phyloP scores from a whole-genome alignment of 2,888 invertebrate species.

The Nasonia oneida region DNA sequence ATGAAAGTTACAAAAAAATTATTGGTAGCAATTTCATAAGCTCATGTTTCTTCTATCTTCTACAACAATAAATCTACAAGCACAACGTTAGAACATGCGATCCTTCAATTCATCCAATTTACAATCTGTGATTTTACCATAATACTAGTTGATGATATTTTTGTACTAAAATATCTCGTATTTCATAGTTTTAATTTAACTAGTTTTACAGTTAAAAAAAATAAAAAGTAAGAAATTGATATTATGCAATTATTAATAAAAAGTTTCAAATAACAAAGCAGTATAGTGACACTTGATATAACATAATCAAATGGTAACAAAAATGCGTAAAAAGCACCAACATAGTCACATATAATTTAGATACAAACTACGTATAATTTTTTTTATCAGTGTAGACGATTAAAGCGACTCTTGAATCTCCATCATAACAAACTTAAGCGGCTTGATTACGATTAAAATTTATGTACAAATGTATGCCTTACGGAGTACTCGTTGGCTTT shows the following conservation, averaged over 20 bases:
- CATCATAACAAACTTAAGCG: conserved; percentile 15
- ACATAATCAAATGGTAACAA: conserved; percentile 27
- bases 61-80: neutral
- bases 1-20: neutral
- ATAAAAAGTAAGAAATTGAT: neutral
- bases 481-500: conserved; percentile 17
- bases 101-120: neutral
- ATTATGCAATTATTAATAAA: neutral
- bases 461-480: conserved; percentile 49
- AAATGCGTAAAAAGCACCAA: conserved; percentile 11
- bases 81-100: neutral
- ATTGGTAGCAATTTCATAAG: neutral
- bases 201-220: neutral
- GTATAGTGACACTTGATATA: neutral
- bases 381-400: conserved; percentile 23
- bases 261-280: neutral
- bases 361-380: conserved; percentile 41
- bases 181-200: neutral
- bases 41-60: neutral
- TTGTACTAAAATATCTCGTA: neutral
- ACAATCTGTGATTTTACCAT: neutral
- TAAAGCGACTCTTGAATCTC: conserved; percentile 21
- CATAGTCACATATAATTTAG: conserved; percentile 25
- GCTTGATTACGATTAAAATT: conserved; percentile 40
- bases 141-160: neutral